phyloP scores from a whole-genome alignment of 2,113 vertebrate genomes.

The Porphyrio hochstetteri region DNA sequence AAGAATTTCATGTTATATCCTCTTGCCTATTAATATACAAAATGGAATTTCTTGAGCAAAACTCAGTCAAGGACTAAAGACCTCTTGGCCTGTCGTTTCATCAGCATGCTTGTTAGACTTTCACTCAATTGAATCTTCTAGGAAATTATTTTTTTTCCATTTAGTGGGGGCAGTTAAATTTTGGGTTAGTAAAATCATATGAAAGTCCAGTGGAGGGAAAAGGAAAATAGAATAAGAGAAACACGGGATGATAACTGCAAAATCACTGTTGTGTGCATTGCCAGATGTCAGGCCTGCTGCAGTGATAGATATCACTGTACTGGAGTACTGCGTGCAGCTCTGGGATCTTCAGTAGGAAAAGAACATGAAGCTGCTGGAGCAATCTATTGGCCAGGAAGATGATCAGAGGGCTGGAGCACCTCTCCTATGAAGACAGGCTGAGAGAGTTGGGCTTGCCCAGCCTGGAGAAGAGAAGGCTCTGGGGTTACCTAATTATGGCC shows the following conservation, averaged over 20 bases:
- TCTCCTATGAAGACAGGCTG: too few species aligned
- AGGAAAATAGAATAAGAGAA: not conserved
- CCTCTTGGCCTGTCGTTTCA: not conserved
- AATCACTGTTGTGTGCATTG: not conserved
- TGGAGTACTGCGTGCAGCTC: too few species aligned
- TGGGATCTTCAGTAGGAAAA: too few species aligned
- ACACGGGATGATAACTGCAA: not conserved
- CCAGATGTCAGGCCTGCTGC: not conserved
- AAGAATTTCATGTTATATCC: not conserved
- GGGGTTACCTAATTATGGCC: too few species aligned
- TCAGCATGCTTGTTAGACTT: not conserved
- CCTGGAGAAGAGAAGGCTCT: too few species aligned
- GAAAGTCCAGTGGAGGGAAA: not conserved
- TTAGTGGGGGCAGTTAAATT: not conserved
- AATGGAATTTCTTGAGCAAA: not conserved
- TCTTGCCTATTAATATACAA: not conserved
- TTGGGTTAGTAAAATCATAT: not conserved
- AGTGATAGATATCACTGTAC: too few species aligned
- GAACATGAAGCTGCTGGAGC: too few species aligned
- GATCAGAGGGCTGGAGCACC: too few species aligned
- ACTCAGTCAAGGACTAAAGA: not conserved
- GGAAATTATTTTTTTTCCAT: not conserved
- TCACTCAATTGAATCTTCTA: not conserved
- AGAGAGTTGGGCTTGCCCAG: too few species aligned
- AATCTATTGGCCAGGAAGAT: too few species aligned